phyloP scores from a whole-genome alignment of 2,888 invertebrate species.

The Muscina levida region DNA sequence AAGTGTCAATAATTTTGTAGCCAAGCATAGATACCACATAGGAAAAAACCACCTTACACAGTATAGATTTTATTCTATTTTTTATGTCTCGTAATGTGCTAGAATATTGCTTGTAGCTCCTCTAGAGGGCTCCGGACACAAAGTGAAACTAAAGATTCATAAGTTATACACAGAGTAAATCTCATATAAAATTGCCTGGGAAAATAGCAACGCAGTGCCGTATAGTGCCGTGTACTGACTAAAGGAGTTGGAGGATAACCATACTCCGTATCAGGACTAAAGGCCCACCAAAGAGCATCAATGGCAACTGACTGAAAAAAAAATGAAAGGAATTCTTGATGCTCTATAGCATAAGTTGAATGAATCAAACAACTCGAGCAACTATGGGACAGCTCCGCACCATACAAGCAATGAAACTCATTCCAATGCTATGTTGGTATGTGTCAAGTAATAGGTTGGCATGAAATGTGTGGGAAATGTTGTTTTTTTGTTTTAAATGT shows the following conservation, averaged over 20 bases:
- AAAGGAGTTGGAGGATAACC: no score
- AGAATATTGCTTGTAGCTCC: conserved; percentile 1
- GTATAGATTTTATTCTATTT: neutral
- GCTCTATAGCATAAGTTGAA: conserved; percentile 54
- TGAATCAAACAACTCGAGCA: conserved; percentile 50
- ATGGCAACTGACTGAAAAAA: neutral
- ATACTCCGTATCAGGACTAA: no score
- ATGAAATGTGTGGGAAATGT: neutral
- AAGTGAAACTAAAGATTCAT: conserved; percentile 22
- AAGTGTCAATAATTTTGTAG: conserved; percentile 56
- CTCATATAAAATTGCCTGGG: conserved; percentile 44
- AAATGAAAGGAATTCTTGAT: conserved; percentile 54
- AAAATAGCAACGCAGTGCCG: conserved; percentile 48
- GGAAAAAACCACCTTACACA: conserved; percentile 27
- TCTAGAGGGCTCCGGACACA: neutral
- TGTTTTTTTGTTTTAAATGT: neutral
- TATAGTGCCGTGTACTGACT: no score
- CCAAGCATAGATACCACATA: conserved; percentile 41
- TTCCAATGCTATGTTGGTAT: neutral
- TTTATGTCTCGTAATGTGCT: neutral
- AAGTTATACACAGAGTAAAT: neutral
- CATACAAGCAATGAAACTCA: conserved; percentile 4
- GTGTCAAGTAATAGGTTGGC: no score
- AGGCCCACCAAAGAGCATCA: neutral
- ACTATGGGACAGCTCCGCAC: conserved; percentile 14